Conservation (phyloP, 1,140 invertebrate species). For the Calycopis cecrops region DNA sequence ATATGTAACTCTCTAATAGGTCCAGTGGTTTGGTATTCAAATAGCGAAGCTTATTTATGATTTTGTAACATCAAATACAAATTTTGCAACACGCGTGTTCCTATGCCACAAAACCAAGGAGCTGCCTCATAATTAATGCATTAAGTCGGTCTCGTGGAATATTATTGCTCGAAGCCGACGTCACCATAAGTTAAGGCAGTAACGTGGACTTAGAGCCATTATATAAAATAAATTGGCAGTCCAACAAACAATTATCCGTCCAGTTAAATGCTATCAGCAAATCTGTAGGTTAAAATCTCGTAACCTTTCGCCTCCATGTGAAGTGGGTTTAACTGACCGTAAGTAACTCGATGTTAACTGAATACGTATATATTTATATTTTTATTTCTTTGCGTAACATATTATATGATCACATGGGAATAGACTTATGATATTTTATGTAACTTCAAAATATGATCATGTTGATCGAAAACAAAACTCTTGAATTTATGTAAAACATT, state of each 20-base stretch:
- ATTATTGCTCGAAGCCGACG: slow-evolving; percentile 1
- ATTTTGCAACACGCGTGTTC: background rate
- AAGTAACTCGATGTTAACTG: slow-evolving; percentile 25
- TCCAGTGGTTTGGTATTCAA: too few species aligned
- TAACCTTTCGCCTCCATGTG: slow-evolving; percentile 65
- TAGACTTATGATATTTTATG: too few species aligned
- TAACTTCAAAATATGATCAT: too few species aligned
- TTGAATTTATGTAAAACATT: too few species aligned
- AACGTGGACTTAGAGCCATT: slow-evolving; percentile 53
- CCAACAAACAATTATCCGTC: slow-evolving; percentile 60
- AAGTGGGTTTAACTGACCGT: slow-evolving; percentile 38
- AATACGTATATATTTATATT: background rate
- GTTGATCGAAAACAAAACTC: too few species aligned
- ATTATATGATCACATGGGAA: too few species aligned
- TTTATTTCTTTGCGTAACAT: too few species aligned
- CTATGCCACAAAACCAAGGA: background rate
- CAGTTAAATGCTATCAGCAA: slow-evolving; percentile 63
- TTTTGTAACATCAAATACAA: too few species aligned
- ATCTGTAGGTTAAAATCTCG: slow-evolving; percentile 64
- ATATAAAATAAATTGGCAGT: slow-evolving; percentile 58
- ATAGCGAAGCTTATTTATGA: background rate
- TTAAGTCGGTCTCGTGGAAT: too few species aligned
- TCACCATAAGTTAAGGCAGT: slow-evolving; percentile 52
- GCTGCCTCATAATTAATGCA: too few species aligned
- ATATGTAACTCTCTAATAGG: too few species aligned